Evolutionary conservation across 2,888 invertebrate species (phyloP).

Genomic region (Acanthosepion lycidas): DNA sequence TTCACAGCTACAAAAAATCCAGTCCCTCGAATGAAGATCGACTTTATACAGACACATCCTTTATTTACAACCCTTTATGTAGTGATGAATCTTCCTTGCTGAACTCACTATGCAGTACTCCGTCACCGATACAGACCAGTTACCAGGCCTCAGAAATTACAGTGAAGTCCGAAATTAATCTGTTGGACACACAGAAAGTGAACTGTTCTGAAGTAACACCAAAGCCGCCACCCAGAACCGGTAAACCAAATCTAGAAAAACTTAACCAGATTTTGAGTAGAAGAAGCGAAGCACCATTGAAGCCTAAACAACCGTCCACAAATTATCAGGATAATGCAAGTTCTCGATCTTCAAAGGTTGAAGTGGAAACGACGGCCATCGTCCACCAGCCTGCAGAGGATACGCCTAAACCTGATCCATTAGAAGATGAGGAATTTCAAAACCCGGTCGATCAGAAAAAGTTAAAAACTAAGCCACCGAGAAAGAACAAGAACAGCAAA

Average conservation of each 20-base stretch:
- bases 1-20: background rate
- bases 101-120: background rate
- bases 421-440: background rate
- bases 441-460: background rate
- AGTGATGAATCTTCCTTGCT: background rate
- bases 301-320: background rate
- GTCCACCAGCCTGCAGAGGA: background rate
- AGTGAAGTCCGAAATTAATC: background rate
- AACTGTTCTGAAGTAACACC: background rate
- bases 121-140: background rate
- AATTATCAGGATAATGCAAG: background rate
- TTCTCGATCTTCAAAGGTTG: background rate
- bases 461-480: background rate
- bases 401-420: background rate
- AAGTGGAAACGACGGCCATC: background rate
- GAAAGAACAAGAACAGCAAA: background rate
- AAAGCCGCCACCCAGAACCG: background rate
- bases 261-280: background rate
- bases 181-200: background rate
- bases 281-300: background rate
- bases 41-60: background rate
- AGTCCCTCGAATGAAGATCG: background rate
- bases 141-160: background rate
- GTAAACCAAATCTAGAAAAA: background rate
- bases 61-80: background rate